These are phyloP conservation scores for Asbolus verrucosus DNA, from an alignment of 1,140 invertebrate genomes.

Conservation along the genomic window DNA sequence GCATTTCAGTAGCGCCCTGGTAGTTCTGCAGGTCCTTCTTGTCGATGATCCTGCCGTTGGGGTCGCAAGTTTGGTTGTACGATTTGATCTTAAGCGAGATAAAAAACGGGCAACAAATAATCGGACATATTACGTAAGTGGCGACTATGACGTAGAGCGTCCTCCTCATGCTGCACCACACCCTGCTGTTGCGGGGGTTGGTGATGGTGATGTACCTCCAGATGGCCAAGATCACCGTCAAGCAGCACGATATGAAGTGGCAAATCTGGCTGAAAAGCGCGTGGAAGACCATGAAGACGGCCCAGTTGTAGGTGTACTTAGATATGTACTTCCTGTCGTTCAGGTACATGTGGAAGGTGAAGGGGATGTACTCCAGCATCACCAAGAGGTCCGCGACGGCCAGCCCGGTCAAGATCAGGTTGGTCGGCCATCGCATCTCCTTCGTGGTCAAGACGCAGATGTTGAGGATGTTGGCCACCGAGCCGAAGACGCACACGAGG, in stretches of 20 bases:
- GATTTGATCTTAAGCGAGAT: constrained; percentile 74
- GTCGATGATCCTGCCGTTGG: constrained; percentile 62
- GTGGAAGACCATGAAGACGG: constrained; percentile 85
- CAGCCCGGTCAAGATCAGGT: constrained; percentile 87
- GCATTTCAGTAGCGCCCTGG: too few relatives aligned
- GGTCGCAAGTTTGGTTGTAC: constrained; percentile 65
- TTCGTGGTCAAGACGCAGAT: constrained; percentile 92
- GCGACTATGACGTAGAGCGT: constrained; percentile 80
- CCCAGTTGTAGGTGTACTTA: constrained; percentile 80
- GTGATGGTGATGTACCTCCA: constrained; percentile 93
- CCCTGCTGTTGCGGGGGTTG: constrained; percentile 80
- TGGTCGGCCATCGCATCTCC: constrained; percentile 89
- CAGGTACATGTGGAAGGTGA: constrained; percentile 79
- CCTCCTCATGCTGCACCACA: constrained; percentile 81
- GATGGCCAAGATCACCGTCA: constrained; percentile 91
- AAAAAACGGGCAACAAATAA: constrained; percentile 89
- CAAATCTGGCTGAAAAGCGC: constrained; percentile 86
- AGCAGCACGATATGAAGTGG: constrained; percentile 93
- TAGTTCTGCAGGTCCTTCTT: constrained; percentile 27
- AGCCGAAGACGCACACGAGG: constrained; percentile 90
- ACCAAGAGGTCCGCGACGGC: constrained; percentile 92
- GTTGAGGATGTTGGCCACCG: constrained; percentile 92
- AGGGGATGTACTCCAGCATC: constrained; percentile 95
- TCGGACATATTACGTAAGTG: constrained; percentile 84
- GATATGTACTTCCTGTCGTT: constrained; percentile 66